Evolutionary conservation across 2,888 invertebrate genomes (phyloP), one percentile per base, ranked within the genome.

Genomic region (Leptinotarsa haldemani): DNA sequence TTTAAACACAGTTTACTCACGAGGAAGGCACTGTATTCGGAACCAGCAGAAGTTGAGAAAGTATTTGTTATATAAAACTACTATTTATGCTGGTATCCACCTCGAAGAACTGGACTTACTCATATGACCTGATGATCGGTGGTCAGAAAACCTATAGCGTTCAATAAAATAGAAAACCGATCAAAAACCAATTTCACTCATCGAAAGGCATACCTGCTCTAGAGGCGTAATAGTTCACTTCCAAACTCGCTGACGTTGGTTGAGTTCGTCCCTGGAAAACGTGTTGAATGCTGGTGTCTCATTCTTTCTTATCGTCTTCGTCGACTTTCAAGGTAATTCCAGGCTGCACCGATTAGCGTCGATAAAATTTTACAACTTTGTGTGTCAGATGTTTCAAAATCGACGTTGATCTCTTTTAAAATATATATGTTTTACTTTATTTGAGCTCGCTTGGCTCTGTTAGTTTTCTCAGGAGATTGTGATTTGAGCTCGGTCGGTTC

Each of bases 261-360:
- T 40, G 13, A 56, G 56, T 56, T 22, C 56, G 56, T 22, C 56
- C 56, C 56, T 56, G 56, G 13, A 22, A 56, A 56, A 22, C 22
- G 4, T 56, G 56, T 22, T 56, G 56, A 52, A 56, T 56, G 16
- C 56, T 64, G 64, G 64, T 64, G 71, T 66, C 71, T 66, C 65
- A 25, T 68, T 73, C 61, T 50, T 69, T 66, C 73, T 73, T 73
- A 73, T 73, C 73, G 61, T 25, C 73, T 73, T 73, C 68, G 68
- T 73, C 73, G 68, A 69, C 64, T 73, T 73, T 58, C 56, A 71
- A 73, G 65, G 73, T 64, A 73, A 73, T 73, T 73, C 67, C 66
- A 68, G 70, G 66, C 48, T 74, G 70, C 70, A 40, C 66, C 65
- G 70, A 70, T 74, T 63, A 74, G 70, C 70, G 61, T 52, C 70